A percentile compares a stretch with the other conserved stretches of the same genome.
These are phyloP conservation scores for Pegoplata infirma DNA, from an alignment of 2,888 invertebrate genomes.

Conservation along the genomic window DNA sequence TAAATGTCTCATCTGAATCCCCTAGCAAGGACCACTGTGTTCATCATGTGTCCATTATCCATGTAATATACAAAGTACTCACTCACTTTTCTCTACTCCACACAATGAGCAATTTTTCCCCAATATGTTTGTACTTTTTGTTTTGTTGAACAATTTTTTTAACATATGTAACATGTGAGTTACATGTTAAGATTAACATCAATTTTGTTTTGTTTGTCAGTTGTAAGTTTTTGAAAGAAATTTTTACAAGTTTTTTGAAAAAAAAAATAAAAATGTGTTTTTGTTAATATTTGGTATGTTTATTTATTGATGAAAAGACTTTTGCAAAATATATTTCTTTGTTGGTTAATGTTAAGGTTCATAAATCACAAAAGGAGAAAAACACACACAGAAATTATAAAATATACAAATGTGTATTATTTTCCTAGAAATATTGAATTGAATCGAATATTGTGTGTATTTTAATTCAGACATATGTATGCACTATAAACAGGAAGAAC, in stretches of 20 bases:
- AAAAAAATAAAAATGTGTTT: no score
- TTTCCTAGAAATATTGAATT: slow-evolving; percentile 23
- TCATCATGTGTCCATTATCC: neutral
- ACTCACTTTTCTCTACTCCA: slow-evolving; percentile 59
- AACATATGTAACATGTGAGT: slow-evolving; percentile 60
- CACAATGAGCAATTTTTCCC: neutral
- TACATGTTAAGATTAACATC: slow-evolving; percentile 59
- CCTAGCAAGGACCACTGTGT: neutral
- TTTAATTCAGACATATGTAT: slow-evolving; percentile 13
- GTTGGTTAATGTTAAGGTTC: slow-evolving; percentile 34
- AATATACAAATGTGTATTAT: neutral
- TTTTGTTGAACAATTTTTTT: slow-evolving; percentile 22
- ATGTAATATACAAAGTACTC: no score
- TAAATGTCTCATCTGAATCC: no score
- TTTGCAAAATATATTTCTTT: slow-evolving; percentile 24
- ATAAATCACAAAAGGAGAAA: slow-evolving; percentile 39
- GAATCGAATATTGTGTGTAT: neutral
- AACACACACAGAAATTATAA: neutral
- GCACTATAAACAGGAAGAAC: slow-evolving; percentile 50
- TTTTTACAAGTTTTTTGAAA: slow-evolving; percentile 18
- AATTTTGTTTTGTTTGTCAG: slow-evolving; percentile 52
- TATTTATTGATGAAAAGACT: slow-evolving; percentile 54
- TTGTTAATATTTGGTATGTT: neutral
- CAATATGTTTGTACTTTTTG: neutral
- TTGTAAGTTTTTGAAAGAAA: slow-evolving; percentile 4